Conservation (phyloP, 2,888 invertebrate species). For the Odontomyia ornata region DNA sequence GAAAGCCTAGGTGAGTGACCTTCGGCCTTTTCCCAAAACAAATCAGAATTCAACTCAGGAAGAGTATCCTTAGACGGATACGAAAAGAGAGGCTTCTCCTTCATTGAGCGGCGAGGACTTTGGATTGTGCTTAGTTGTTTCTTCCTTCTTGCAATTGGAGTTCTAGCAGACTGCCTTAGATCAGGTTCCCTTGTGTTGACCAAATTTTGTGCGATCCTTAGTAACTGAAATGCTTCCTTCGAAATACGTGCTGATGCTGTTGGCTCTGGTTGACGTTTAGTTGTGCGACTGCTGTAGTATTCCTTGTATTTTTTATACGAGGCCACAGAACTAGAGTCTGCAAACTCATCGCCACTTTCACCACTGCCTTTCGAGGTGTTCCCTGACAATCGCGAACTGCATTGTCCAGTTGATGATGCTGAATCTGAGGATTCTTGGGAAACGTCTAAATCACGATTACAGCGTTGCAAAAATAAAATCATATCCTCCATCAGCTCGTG, state of each 20-base stretch:
- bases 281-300: slow-evolving; percentile 48
- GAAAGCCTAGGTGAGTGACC: background rate
- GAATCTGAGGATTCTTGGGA: background rate
- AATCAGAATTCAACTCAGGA: background rate
- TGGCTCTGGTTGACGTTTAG: slow-evolving; percentile 44
- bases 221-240: slow-evolving; percentile 72
- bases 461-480: slow-evolving; percentile 3
- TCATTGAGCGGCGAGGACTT: background rate
- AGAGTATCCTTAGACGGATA: background rate
- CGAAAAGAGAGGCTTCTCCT: background rate
- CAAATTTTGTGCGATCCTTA: slow-evolving; percentile 72
- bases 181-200: slow-evolving; percentile 72
- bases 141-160: background rate
- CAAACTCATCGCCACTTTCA: background rate
- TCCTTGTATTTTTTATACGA: slow-evolving; percentile 6
- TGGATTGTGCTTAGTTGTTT: background rate
- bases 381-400: background rate
- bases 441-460: background rate
- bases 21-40: background rate
- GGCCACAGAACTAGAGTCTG: background rate
- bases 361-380: background rate
- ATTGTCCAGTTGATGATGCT: background rate
- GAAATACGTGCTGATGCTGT: slow-evolving; percentile 67
- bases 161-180: slow-evolving; percentile 54
- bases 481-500: slow-evolving; percentile 18